A percentile compares a stretch with the other conserved stretches of the same genome.
These are phyloP conservation scores for Heliconius sara DNA, from an alignment of 2,888 invertebrate genomes.

Conservation along the genomic window DNA sequence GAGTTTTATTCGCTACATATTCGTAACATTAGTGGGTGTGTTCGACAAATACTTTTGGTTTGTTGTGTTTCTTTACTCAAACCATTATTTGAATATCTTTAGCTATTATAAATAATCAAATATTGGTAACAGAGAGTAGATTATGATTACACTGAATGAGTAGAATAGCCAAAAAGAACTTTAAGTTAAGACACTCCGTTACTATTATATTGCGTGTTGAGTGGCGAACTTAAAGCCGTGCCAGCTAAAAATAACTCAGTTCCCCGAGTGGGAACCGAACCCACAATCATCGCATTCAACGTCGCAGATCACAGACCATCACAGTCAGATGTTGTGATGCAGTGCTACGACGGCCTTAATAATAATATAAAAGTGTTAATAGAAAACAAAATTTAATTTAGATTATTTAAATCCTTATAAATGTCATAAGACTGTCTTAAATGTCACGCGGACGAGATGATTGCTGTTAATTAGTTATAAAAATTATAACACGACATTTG, in stretches of 20 bases:
- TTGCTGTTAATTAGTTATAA: not conserved
- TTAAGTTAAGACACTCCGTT: not conserved
- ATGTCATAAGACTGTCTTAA: too few relatives aligned
- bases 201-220: not conserved
- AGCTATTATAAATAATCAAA: not conserved
- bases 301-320: not conserved
- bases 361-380: too few relatives aligned
- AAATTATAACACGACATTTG: not conserved
- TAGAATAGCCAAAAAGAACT: too few relatives aligned
- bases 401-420: not conserved
- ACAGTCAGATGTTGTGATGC: not conserved
- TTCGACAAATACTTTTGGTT: constrained; percentile 63
- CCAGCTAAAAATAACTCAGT: not conserved
- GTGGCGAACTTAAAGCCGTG: not conserved
- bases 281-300: not conserved
- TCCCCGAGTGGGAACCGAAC: not conserved
- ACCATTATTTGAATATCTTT: not conserved
- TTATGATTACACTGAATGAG: not conserved
- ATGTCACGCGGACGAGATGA: not conserved
- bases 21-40: constrained; percentile 56
- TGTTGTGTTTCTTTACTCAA: constrained; percentile 61
- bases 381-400: too few relatives aligned
- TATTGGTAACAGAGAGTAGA: not conserved
- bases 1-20: constrained; percentile 76
- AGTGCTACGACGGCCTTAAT: too few relatives aligned